phyloP scores from a whole-genome alignment of 1,140 invertebrate genomes.

The Pachypeltis micranthus region DNA sequence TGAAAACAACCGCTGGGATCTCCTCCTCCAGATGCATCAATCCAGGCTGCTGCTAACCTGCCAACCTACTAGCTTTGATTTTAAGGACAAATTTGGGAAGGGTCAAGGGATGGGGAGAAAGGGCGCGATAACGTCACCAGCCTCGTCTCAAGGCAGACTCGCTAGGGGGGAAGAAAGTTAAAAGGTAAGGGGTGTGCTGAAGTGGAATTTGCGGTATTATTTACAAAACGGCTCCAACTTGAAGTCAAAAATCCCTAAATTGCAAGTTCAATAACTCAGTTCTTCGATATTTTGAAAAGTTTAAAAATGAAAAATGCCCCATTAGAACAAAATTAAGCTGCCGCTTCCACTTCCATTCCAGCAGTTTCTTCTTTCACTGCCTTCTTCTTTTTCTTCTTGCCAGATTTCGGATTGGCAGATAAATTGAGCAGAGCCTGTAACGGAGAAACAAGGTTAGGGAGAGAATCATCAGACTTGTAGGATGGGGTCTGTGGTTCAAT shows the following conservation, averaged over 20 bases:
- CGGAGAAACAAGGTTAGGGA: no score
- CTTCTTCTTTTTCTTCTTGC: constrained; percentile 85
- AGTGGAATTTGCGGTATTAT: neutral
- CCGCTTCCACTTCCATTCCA: constrained; percentile 19
- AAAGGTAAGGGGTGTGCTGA: no score
- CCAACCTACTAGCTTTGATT: neutral
- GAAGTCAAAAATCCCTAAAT: neutral
- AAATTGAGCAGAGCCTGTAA: constrained; percentile 52
- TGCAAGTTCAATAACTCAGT: neutral
- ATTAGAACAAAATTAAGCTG: neutral
- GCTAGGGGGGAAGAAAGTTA: no score
- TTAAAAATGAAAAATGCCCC: no score
- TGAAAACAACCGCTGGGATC: neutral
- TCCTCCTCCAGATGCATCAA: neutral
- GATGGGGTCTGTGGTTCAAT: no score
- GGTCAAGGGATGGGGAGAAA: neutral
- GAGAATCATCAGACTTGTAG: no score
- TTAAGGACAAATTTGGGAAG: neutral
- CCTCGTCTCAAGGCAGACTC: neutral
- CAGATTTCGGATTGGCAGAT: constrained; percentile 63
- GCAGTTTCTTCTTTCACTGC: constrained; percentile 37
- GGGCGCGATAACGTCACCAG: no score
- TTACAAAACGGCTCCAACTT: neutral
- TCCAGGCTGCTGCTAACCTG: neutral
- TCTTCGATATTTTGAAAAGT: neutral